A percentile compares a stretch with the other conserved stretches of the same genome.
Conservation (phyloP, 2,888 invertebrate genomes). For the Eurois occulta region DNA sequence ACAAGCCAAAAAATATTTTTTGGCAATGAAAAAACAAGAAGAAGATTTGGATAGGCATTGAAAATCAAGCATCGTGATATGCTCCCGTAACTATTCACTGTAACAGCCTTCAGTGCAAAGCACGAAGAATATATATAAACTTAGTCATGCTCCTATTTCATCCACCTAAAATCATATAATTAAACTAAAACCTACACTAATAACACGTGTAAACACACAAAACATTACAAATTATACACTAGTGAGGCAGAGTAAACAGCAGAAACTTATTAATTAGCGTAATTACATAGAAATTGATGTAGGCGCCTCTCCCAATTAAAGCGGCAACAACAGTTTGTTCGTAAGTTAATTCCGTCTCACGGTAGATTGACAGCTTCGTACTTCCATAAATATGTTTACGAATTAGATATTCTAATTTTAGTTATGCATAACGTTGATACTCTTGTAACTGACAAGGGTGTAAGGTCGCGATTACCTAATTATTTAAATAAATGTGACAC, state of each 20-base stretch:
- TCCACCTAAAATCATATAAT: conserved; percentile 7
- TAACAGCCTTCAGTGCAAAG: too few relatives aligned
- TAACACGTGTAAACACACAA: conserved; percentile 6
- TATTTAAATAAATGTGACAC: background rate
- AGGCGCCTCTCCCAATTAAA: conserved; percentile 19
- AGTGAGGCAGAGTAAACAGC: conserved; percentile 15
- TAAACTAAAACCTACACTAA: conserved; percentile 10
- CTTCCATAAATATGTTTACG: background rate
- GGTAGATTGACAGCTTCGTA: conserved; percentile 29
- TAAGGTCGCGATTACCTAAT: background rate
- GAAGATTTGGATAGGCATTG: background rate
- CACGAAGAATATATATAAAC: background rate
- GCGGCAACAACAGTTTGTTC: conserved; percentile 36
- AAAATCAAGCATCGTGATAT: background rate
- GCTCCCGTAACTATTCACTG: background rate
- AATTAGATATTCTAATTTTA: background rate
- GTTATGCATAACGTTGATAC: background rate
- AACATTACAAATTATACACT: conserved; percentile 13
- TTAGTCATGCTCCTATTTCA: background rate
- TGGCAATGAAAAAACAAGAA: too few relatives aligned
- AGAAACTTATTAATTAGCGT: conserved; percentile 43
- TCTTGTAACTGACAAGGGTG: background rate
- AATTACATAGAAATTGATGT: conserved; percentile 41
- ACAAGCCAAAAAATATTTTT: too few relatives aligned
- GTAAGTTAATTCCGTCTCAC: conserved; percentile 24